Evolutionary conservation across 2,113 vertebrate genomes (phyloP), one percentile per base, ranked within the genome.

Genomic region (Globicephala melas): DNA sequence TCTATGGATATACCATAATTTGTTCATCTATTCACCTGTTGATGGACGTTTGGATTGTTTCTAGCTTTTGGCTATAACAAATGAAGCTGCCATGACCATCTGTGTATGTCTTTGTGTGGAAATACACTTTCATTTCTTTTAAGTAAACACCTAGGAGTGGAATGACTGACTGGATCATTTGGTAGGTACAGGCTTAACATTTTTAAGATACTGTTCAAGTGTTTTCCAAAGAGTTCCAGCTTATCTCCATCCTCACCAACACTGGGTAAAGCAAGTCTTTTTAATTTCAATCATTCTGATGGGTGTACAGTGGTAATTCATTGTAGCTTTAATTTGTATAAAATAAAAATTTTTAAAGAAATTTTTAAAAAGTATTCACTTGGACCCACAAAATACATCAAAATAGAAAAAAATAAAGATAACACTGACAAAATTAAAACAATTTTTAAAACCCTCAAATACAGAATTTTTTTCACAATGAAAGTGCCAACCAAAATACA

Each of bases 321-420:
- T 0, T 83, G 7, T 50, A 8, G 18, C 50, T 88, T 58, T 82
- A 91, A 89, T 41, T 55, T 87, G 15, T 18, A 83, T 6, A 6
- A 31, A 89, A 38, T 68, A 76, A 71, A 80, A 90, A 6, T 23
- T 96, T 79, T 76, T 2, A 65, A 94, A 68, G 11, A 79, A 55
- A 58, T 20, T 76, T 77, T 93, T 55, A 14, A 36, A 93, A 91
- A 96, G 6, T 9, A 65, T 81, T 95, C 4, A 33, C 15, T 63
- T 62, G 7, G 33, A 77, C n/a, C 12, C 44, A 96, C 13, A 93
- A 60, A 74, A 83, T 53, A 74, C 8, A 91, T 65, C 15, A 84
- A 26, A 93, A 36, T 5, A 76, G 38, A 87, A 92, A 94, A 96
- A 96, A 70, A 94, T 26, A 8, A 97, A 79, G 41, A 65, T 2